These are phyloP conservation scores for Tetheella fluctuosa DNA, from an alignment of 2,888 invertebrate species.

Conservation along the genomic window DNA sequence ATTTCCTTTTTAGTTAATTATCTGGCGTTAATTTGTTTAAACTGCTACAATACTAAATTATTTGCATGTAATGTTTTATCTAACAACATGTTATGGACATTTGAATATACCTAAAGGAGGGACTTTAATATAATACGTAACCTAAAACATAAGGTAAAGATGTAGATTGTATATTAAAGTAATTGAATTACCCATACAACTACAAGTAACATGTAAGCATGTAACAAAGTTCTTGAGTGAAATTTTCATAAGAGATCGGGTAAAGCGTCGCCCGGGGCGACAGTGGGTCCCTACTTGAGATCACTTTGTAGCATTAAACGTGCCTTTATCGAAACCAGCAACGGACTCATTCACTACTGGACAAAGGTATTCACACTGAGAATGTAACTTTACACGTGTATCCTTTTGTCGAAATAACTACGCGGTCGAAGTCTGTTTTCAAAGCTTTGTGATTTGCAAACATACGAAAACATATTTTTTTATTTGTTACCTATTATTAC, in stretches of 20 bases:
- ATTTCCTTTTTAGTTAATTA: too few relatives aligned
- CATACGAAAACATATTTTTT: too few relatives aligned
- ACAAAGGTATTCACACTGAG: constrained; percentile 40
- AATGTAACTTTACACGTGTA: constrained; percentile 39
- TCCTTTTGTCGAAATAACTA: not conserved
- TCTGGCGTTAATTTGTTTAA: too few relatives aligned
- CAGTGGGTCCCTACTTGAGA: constrained; percentile 54
- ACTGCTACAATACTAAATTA: too few relatives aligned
- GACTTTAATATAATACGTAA: too few relatives aligned
- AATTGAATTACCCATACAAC: not conserved
- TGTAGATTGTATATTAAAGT: not conserved
- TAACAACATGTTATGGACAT: too few relatives aligned
- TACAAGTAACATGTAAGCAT: not conserved
- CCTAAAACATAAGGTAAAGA: too few relatives aligned
- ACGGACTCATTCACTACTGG: constrained; percentile 45
- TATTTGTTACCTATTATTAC: too few relatives aligned
- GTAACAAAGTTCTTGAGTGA: constrained; percentile 49
- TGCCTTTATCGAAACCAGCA: constrained; percentile 62
- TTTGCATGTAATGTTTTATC: too few relatives aligned
- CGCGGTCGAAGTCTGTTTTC: not conserved
- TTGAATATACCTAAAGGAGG: too few relatives aligned
- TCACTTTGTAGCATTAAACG: constrained; percentile 78
- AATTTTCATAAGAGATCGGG: constrained; percentile 69
- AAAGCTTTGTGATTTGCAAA: not conserved
- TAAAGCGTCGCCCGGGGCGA: constrained; percentile 75